Base-by-base conservation (phyloP, 2,113 vertebrate species). In the Prochilodus magdalenae region DNA sequence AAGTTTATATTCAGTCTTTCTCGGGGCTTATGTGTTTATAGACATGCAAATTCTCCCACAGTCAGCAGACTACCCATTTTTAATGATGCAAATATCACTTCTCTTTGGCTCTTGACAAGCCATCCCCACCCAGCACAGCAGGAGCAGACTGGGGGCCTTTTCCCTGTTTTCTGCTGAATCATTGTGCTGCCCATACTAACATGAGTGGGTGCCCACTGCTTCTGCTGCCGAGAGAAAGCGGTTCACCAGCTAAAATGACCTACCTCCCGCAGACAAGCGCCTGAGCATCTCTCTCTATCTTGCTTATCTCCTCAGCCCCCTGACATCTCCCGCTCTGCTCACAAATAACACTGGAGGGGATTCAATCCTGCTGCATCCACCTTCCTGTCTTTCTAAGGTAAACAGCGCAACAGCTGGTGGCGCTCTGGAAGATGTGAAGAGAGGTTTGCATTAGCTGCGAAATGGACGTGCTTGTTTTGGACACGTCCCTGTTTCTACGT, bases 111-210 rank as follows among this genome's bases (percentile, higher is more conserved):
- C 60, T 73, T 18, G 30, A 33, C 27, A 6, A 73, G 10, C 11
- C 16, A 20, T 59, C 36, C 60, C 70, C 47, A 67, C 75, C 75
- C 60, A 62, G 40, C 40, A 10, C 36, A 75, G 51, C 36, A 36
- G 20, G 63, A 75, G 27, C 18, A 33, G 14, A 30, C 51, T 74
- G 60, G 22, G 27, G 5, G 1, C 5, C 18, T 30, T 22, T 67
- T 73, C 22, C 20, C 40, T 29, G 15, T 22, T 76, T 81, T 89
- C 71, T 86, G 83, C 81, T 55, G 86, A 84, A 78, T 88, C 86
- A 86, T 70, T 18, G 73, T 57, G 55, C 47, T n/a, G 4, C 40
- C 73, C 47, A 67, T 22, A 65, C 29, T 47, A 33, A 81, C 49
- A 72, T 72, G 62, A 71, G 6, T 53, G 30, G 26, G n/a, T 51